phyloP scores from a whole-genome alignment of 53 echinoderm and acorn worm genomes.

The Antedon mediterranea region DNA sequence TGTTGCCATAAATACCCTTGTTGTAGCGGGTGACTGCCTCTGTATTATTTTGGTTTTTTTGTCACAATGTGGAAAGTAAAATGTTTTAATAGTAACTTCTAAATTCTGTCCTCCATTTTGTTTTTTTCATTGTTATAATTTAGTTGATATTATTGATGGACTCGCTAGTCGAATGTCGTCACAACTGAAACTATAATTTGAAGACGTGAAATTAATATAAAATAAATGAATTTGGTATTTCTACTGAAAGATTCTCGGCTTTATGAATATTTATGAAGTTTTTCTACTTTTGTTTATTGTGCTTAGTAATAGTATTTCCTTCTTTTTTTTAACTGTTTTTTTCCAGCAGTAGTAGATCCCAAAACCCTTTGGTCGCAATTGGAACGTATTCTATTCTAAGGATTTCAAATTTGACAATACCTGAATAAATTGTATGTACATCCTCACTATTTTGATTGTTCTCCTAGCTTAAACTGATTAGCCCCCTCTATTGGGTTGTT shows the following conservation, averaged over 20 bases:
- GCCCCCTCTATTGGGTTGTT: no score
- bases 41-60: background rate
- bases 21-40: background rate
- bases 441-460: no score
- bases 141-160: background rate
- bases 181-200: background rate
- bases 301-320: no score
- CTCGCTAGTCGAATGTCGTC: background rate
- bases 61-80: background rate
- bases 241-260: background rate
- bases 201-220: background rate
- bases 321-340: no score
- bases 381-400: no score
- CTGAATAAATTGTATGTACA: no score
- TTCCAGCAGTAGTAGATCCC: no score
- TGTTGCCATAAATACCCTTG: background rate
- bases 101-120: background rate
- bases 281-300: no score
- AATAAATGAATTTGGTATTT: background rate
- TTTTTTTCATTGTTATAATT: background rate
- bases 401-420: no score
- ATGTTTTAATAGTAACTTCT: constrained; percentile 1
- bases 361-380: no score
- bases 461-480: no score
- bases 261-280: no score